A percentile compares a stretch with the other conserved stretches of the same genome.
phyloP scores from a whole-genome alignment of 2,888 invertebrate species.

The Synergus umbraculus region DNA sequence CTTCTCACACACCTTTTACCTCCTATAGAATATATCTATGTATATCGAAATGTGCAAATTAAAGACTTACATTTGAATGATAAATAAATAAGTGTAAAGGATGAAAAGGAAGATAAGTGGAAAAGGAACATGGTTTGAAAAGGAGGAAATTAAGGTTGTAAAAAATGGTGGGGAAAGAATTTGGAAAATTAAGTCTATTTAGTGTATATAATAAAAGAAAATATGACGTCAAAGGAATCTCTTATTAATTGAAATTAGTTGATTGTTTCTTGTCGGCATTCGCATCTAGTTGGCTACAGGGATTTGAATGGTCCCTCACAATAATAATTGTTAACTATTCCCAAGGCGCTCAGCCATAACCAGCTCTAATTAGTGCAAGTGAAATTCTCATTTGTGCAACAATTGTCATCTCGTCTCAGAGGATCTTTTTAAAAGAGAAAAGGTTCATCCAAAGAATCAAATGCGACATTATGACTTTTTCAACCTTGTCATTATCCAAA shows the following conservation, averaged over 20 bases:
- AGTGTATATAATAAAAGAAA: too few species aligned
- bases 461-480: slow-evolving; percentile 2
- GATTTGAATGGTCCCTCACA: slow-evolving; percentile 56
- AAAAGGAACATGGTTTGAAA: too few species aligned
- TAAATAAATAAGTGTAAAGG: neutral
- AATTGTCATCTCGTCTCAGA: slow-evolving; percentile 54
- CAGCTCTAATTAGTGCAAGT: slow-evolving; percentile 62
- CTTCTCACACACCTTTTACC: slow-evolving; percentile 36
- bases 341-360: slow-evolving; percentile 47
- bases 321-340: slow-evolving; percentile 61
- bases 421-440: neutral
- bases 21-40: neutral
- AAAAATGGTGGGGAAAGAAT: too few species aligned
- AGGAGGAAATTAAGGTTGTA: too few species aligned
- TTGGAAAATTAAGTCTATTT: too few species aligned
- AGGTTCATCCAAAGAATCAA: slow-evolving; percentile 15
- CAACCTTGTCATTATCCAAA: slow-evolving; percentile 5
- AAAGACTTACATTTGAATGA: neutral
- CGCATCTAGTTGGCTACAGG: slow-evolving; percentile 36
- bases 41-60: neutral
- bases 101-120: too few species aligned
- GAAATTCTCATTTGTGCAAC: slow-evolving; percentile 61
- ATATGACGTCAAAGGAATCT: neutral
- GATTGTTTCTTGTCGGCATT: neutral
- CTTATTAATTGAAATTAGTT: neutral